These are phyloP conservation scores for Serranus cabrilla DNA, from an alignment of 2,797 vertebrate genomes.

Conservation along the genomic window DNA sequence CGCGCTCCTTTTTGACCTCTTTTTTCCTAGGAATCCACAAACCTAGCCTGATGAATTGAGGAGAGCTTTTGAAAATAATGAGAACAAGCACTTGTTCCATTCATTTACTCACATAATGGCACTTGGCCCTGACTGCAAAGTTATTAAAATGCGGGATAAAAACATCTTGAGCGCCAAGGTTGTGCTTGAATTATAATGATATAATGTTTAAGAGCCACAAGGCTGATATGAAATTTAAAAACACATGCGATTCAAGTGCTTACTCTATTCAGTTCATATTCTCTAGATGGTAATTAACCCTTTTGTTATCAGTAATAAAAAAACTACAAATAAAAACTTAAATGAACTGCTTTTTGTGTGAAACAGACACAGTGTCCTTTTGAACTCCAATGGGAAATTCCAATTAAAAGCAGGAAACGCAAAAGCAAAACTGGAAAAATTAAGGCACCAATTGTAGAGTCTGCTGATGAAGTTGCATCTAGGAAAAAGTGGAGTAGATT, in stretches of 20 bases:
- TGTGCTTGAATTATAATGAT: slow-evolving; percentile 40
- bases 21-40: slow-evolving; percentile 12
- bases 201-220: slow-evolving; percentile 29
- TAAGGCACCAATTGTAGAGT: not conserved
- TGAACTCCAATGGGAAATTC: not conserved
- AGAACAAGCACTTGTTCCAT: slow-evolving; percentile 58
- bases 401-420: not conserved
- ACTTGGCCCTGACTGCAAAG: slow-evolving; percentile 51
- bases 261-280: slow-evolving; percentile 11
- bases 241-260: not conserved
- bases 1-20: slow-evolving; percentile 15
- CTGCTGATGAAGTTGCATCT: slow-evolving; percentile 21
- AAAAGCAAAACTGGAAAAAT: slow-evolving; percentile 13
- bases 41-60: slow-evolving; percentile 44
- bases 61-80: slow-evolving; percentile 59
- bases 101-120: slow-evolving; percentile 55
- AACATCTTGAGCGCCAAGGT: slow-evolving; percentile 45
- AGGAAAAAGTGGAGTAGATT: slow-evolving; percentile 29
- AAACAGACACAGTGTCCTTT: not conserved
- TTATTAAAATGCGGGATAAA: slow-evolving; percentile 59
- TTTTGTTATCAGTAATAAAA: not conserved
- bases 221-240: slow-evolving; percentile 41
- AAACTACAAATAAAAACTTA: not conserved
- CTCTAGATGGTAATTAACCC: not conserved
- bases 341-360: not conserved